phyloP scores from a whole-genome alignment of 1,140 invertebrate genomes.

The Drosophila punjabiensis region DNA sequence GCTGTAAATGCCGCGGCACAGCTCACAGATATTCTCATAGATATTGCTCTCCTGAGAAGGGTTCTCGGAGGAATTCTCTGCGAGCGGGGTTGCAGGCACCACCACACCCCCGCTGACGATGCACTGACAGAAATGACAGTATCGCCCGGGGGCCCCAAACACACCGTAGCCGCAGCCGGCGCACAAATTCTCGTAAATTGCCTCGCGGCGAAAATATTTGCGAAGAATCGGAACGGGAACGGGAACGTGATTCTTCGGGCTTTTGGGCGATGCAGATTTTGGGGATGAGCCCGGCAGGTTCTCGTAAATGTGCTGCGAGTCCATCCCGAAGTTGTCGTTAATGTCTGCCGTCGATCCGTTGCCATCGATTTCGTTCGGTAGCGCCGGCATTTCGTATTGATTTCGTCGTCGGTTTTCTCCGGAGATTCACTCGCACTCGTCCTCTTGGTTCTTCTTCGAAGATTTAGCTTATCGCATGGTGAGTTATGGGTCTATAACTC shows the following conservation, averaged over 20 bases:
- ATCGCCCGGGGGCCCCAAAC: constrained; percentile 73
- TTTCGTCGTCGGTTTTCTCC: constrained; percentile 29
- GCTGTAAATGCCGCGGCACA: constrained; percentile 69
- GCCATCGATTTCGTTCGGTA: constrained; percentile 24
- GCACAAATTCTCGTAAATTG: constrained; percentile 82
- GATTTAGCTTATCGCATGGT: constrained; percentile 11
- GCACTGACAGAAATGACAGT: constrained; percentile 80
- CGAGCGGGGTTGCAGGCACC: background rate
- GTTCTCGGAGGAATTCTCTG: background rate
- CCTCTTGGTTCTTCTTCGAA: background rate
- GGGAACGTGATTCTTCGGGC: background rate
- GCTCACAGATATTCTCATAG: constrained; percentile 80
- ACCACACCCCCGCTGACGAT: constrained; percentile 67
- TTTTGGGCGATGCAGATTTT: background rate
- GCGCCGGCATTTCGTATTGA: constrained; percentile 49
- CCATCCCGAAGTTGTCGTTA: constrained; percentile 38
- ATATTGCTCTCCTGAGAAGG: constrained; percentile 50
- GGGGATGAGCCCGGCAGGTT: constrained; percentile 45
- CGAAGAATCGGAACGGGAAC: constrained; percentile 57
- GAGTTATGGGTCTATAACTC: constrained; percentile 11
- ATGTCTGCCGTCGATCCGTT: constrained; percentile 31
- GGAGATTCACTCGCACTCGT: background rate
- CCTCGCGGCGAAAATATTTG: constrained; percentile 74
- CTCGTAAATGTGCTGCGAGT: constrained; percentile 71
- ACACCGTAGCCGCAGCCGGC: constrained; percentile 81